phyloP scores from a whole-genome alignment of 2,888 invertebrate genomes.

The Pyrocoelia pectoralis region DNA sequence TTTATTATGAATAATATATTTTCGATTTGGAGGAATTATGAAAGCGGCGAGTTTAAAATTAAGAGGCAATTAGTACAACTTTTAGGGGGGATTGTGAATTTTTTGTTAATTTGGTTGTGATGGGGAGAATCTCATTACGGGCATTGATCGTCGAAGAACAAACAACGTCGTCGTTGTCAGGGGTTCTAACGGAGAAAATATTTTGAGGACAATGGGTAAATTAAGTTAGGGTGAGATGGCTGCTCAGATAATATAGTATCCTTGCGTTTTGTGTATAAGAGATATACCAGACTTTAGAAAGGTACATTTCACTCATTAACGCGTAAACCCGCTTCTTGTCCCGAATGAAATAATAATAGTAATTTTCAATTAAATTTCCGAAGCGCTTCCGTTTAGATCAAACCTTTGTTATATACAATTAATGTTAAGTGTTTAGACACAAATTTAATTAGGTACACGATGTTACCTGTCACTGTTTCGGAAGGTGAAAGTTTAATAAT shows the following conservation, averaged over 20 bases:
- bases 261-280: slow-evolving; percentile 19
- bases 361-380: too few relatives aligned
- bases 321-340: not conserved
- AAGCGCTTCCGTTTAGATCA: too few relatives aligned
- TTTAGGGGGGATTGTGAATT: too few relatives aligned
- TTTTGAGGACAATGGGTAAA: slow-evolving; percentile 19
- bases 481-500: too few relatives aligned
- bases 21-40: too few relatives aligned
- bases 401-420: too few relatives aligned
- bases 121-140: not conserved
- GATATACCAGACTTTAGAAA: slow-evolving; percentile 2
- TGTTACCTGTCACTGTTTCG: too few relatives aligned
- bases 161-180: not conserved
- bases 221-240: slow-evolving; percentile 25
- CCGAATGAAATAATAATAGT: too few relatives aligned
- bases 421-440: too few relatives aligned
- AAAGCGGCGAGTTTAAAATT: too few relatives aligned
- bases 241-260: slow-evolving; percentile 21
- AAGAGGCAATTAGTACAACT: too few relatives aligned
- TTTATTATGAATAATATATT: slow-evolving; percentile 1
- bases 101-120: not conserved
- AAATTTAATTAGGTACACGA: too few relatives aligned
- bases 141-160: not conserved
- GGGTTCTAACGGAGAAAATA: slow-evolving; percentile 12
- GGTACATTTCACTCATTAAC: not conserved